Base-by-base conservation (phyloP, 2,113 vertebrate species). In the Brachyistius frenatus region DNA sequence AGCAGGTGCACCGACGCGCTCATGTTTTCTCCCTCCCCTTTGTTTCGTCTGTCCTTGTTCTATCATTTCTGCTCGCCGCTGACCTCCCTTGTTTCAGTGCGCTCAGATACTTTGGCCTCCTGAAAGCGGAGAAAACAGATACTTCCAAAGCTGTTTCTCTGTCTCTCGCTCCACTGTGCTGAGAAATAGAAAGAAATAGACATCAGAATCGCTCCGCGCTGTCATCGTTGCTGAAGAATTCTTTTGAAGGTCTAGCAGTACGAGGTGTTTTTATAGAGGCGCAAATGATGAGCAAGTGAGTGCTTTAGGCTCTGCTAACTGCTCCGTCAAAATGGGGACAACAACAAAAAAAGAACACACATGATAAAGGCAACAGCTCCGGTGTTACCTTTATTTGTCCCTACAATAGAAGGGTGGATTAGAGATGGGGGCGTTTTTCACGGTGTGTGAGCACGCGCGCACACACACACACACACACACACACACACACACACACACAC, bases 371-470 rank as follows among this genome's bases (percentile, higher is more conserved):
- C 16, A 54, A 30, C 50, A 61, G 33, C 58, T 35, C 55, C 33
- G 8, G 13, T 30, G 52, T 89, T 85, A 90, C 89, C 89, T 90
- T 81, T 84, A 76, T 79, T 57, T 86, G 78, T 82, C 76, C 84
- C 55, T 37, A 74, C 66, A 55, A 46, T 67, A 36, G 54, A 66
- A 74, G 56, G 66, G 80, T 77, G 61, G 77, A 57, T 79, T 86
- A 68, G 83, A 91, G 88, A 93, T 83, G 80, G 85, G 75, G 69
- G 11, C 37, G 66, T 83, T 81, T 86, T 73, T 82, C 84, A 85
- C 6, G 32, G 66, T 69, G 73, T 13, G 66, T 78, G 79, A 86
- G 62, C 81, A 65, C 65, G 83, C 69, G 86, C 52, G 71, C 66
- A 46, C 69, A 23, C 57, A 53, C 41, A 64, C 69, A 66, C 55